Evolutionary conservation across 2,113 vertebrate species (phyloP), one percentile per base, ranked within the genome.

Genomic region (Butastur rufipennis): DNA sequence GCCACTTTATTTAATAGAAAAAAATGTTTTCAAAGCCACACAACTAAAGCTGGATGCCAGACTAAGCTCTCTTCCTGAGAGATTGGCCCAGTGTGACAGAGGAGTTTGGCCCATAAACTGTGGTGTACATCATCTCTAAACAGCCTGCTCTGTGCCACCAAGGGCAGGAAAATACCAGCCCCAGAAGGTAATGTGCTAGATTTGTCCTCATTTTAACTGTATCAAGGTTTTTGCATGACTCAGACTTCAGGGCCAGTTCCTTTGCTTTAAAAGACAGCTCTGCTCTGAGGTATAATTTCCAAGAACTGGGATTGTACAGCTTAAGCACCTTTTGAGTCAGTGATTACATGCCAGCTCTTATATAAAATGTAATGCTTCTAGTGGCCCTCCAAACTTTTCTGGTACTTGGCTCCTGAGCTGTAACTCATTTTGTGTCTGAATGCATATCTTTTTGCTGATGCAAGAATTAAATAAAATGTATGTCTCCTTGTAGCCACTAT

Each of bases 241-340:
- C 36, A 81, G 56, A 74, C 32, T 81, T 78, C 40, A 81, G 47
- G 47, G 10, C 20, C 18, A 43, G 14, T 62, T 94, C 52, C 40
- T 81, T 59, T 85, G 78, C 84, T 95, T 83, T 94, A 93, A 87
- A 89, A 70, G 38, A 47, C 47, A 91, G 72, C 63, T 92, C 68
- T 67, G 40, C 61, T 75, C 68, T 56, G 36, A 91, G 36, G 8
- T 67, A 7, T 18, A 29, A 45, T 43, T 84, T 66, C 59, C 53
- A 66, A 86, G 47, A 63, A 52, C 29, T 74, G n/a, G 12, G 29
- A 72, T 27, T 74, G 59, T 55, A 65, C 36, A 91, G 25, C 7
- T 63, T 71, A 52, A 63, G 15, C 1, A 3, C 26, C 45, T 88
- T 58, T 29, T 17, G 16, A 90, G 10, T 61, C 53, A 68, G 38